phyloP scores from a whole-genome alignment of 2,113 vertebrate genomes.

The Epinephelus cyanopodus region DNA sequence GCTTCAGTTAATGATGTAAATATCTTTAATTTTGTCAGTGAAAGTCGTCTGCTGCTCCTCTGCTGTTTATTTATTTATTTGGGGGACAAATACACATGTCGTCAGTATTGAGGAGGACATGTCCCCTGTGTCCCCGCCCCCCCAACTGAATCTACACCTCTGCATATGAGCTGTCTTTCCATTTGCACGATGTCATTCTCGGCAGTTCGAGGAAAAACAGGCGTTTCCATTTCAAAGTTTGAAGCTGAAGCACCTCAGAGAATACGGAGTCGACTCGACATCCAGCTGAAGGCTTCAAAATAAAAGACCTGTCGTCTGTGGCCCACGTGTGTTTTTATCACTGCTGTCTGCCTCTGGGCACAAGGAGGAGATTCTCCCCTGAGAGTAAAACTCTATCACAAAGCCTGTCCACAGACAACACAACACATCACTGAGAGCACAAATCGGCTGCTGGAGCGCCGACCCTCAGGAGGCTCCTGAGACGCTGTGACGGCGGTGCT shows the following conservation, averaged over 20 bases:
- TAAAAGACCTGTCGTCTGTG: slow-evolving; percentile 18
- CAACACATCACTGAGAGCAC: slow-evolving; percentile 39
- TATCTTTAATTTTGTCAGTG: too few species aligned
- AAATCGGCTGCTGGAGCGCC: slow-evolving; percentile 2
- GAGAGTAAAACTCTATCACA: slow-evolving; percentile 43
- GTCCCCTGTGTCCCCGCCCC: too few species aligned
- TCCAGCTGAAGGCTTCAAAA: not conserved
- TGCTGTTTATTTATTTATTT: too few species aligned
- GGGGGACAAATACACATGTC: too few species aligned
- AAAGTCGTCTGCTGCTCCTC: too few species aligned
- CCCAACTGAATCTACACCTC: too few species aligned
- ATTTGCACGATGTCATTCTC: not conserved
- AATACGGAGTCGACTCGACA: not conserved
- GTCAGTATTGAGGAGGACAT: too few species aligned
- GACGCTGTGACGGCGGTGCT: not conserved
- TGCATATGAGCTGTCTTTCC: too few species aligned
- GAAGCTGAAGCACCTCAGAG: not conserved
- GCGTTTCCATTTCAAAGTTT: not conserved
- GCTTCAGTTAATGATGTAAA: too few species aligned
- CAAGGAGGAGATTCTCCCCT: slow-evolving; percentile 4
- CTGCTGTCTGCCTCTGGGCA: slow-evolving; percentile 16
- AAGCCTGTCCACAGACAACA: slow-evolving; percentile 41
- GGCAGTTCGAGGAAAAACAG: not conserved
- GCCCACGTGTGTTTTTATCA: not conserved
- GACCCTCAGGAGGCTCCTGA: slow-evolving; percentile 22